Evolutionary conservation across 2,113 vertebrate species (phyloP).

Genomic region (Pluvianellus socialis): DNA sequence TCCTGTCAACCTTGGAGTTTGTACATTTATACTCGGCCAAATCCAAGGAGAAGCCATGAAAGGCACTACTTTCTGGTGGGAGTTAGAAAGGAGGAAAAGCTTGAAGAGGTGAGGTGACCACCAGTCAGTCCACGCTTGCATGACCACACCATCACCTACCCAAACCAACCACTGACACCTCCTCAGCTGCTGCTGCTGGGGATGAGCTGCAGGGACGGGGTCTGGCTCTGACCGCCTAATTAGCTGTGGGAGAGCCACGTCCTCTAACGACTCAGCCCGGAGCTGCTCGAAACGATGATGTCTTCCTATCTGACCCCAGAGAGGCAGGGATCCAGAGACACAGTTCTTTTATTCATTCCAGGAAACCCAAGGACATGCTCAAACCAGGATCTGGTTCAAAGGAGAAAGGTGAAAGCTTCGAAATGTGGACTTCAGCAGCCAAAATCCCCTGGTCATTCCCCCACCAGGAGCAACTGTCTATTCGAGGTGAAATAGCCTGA

Average conservation of each 20-base stretch:
- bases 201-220: background rate
- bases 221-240: background rate
- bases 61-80: background rate
- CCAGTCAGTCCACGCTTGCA: background rate
- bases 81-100: background rate
- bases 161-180: background rate
- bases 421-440: background rate
- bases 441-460: background rate
- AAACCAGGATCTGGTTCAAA: background rate
- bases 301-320: background rate
- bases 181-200: background rate
- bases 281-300: background rate
- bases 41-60: background rate
- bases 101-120: background rate
- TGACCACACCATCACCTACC: background rate
- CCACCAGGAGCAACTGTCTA: rapidly evolving
- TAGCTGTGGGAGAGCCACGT: background rate
- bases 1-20: background rate
- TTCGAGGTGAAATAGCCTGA: background rate
- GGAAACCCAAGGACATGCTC: background rate
- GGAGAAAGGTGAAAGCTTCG: background rate
- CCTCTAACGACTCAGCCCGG: background rate
- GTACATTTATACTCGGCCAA: background rate
- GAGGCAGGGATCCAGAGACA: background rate
- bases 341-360: background rate